These are phyloP conservation scores for Hirundo rustica DNA, from an alignment of 2,797 vertebrate species.

Conservation along the genomic window DNA sequence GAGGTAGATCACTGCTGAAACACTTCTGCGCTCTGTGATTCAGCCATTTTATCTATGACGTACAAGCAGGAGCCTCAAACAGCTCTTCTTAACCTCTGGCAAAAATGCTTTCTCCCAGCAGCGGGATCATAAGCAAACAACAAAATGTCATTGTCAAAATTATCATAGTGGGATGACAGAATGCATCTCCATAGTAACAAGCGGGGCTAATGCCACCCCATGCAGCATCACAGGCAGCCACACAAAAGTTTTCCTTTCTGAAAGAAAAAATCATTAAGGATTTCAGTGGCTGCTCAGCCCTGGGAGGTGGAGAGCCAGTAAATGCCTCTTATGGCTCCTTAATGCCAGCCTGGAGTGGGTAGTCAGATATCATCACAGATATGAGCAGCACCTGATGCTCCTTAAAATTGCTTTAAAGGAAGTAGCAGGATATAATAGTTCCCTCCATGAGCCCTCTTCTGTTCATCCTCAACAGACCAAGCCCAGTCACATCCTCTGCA, in stretches of 20 bases:
- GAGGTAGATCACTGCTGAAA: not conserved
- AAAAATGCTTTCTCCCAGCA: constrained; percentile 12
- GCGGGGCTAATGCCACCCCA: not conserved
- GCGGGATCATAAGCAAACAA: not conserved
- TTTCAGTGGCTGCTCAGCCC: not conserved
- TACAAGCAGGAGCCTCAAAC: not conserved
- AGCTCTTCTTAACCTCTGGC: not conserved
- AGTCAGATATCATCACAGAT: not conserved
- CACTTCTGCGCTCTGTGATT: not conserved
- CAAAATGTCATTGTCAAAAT: not conserved
- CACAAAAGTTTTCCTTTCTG: not conserved
- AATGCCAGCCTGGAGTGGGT: not conserved
- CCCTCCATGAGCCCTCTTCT: not conserved
- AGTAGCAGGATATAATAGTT: not conserved
- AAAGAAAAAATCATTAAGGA: not conserved
- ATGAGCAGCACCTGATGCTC: not conserved
- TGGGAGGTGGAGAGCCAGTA: not conserved
- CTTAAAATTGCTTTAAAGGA: not conserved
- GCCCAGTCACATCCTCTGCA: not conserved
- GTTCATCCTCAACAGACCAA: not conserved
- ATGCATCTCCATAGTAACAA: constrained; percentile 26
- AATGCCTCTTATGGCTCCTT: not conserved
- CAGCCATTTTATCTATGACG: not conserved
- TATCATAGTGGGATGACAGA: not conserved
- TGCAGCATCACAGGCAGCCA: not conserved